These are phyloP conservation scores for Sapajus apella DNA, from an alignment of 2,113 vertebrate species.

Conservation along the genomic window DNA sequence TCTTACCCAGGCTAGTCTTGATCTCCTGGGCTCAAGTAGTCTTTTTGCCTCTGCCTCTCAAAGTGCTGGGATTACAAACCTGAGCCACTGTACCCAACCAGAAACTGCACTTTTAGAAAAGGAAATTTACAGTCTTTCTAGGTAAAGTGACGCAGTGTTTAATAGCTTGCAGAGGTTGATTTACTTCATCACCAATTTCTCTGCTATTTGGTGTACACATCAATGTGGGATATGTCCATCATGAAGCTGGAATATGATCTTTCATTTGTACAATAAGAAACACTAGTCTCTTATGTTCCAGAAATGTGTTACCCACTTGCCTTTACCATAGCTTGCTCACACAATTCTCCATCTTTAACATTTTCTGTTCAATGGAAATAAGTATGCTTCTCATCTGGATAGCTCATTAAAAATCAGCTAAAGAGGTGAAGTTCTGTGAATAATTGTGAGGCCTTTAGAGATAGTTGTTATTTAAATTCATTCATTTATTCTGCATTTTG, in stretches of 20 bases:
- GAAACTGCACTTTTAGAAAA: not conserved
- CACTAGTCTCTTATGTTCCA: not conserved
- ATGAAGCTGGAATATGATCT: not conserved
- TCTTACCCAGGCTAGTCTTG: too few species aligned
- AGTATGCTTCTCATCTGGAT: not conserved
- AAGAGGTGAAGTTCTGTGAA: not conserved
- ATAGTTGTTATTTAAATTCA: conserved; percentile 6
- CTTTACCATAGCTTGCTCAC: not conserved
- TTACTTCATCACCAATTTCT: not conserved
- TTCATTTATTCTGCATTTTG: conserved; percentile 22
- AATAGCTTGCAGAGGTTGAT: not conserved
- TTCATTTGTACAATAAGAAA: not conserved
- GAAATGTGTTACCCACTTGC: not conserved
- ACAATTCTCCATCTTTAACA: not conserved
- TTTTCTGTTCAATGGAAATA: not conserved
- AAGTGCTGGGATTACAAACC: too few species aligned
- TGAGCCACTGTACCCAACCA: too few species aligned
- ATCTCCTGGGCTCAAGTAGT: too few species aligned
- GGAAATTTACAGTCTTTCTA: not conserved
- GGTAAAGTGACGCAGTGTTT: conserved; percentile 11
- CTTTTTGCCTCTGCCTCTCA: too few species aligned
- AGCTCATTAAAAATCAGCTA: not conserved
- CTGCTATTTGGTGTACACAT: not conserved
- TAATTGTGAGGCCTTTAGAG: not conserved
- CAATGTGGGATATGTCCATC: not conserved